Percentiles rank a stretch among this genome's conserved stretches.
These are phyloP conservation scores for Sebastolobus alascanus DNA, from an alignment of 2,797 vertebrate genomes.

Conservation along the genomic window DNA sequence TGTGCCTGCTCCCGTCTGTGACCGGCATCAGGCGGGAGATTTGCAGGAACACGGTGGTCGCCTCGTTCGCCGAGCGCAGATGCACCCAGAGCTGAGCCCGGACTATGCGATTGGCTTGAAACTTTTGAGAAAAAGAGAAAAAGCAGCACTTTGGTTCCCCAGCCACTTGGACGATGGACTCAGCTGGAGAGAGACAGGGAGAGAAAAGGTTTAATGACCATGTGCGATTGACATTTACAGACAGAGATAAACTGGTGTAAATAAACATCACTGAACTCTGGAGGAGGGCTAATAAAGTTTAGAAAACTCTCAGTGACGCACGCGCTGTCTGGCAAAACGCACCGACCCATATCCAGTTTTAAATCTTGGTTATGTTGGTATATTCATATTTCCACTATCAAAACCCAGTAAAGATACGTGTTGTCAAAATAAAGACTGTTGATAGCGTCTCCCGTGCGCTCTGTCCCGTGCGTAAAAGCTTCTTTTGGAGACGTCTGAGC, in stretches of 20 bases:
- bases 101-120: conserved; percentile 92
- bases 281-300: not conserved
- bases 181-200: conserved; percentile 84
- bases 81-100: conserved; percentile 97
- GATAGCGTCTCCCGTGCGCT: not conserved
- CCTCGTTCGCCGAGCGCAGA: conserved; percentile 89
- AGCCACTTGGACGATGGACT: conserved; percentile 89
- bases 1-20: conserved; percentile 90
- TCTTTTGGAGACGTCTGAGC: conserved; percentile 7
- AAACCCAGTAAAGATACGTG: not conserved
- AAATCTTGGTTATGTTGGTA: not conserved
- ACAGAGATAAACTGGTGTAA: conserved; percentile 9
- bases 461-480: conserved; percentile 42
- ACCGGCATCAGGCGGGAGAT: conserved; percentile 96
- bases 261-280: not conserved
- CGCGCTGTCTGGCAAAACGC: not conserved
- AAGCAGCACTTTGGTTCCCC: conserved; percentile 95
- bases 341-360: not conserved
- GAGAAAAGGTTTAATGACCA: not conserved
- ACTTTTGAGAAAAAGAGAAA: conserved; percentile 95
- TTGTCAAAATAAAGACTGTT: not conserved
- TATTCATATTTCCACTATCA: not conserved
- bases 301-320: not conserved
- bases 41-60: conserved; percentile 96
- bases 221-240: conserved; percentile 7